These are phyloP conservation scores for Thalassoma bifasciatum DNA, from an alignment of 2,113 vertebrate genomes.

Conservation along the genomic window DNA sequence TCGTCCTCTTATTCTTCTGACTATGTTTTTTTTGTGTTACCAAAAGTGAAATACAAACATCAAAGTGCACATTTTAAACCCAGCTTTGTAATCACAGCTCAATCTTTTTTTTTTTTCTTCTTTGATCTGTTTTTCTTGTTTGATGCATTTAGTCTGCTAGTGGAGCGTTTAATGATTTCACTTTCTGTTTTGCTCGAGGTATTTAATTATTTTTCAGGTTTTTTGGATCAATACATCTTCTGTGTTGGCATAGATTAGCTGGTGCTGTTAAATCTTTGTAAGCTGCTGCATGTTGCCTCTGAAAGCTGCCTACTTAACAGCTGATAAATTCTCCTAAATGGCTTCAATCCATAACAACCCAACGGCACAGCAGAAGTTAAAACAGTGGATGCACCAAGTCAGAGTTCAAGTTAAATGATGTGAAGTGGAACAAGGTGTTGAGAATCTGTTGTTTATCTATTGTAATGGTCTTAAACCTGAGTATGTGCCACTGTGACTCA, in stretches of 20 bases:
- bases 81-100: not conserved
- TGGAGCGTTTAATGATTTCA: constrained; percentile 2
- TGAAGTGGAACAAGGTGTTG: not conserved
- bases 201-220: constrained; percentile 7
- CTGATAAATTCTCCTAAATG: constrained; percentile 19
- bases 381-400: not conserved
- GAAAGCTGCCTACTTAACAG: constrained; percentile 27
- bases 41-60: not conserved
- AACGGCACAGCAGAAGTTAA: constrained; percentile 2
- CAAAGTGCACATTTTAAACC: not conserved
- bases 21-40: not conserved
- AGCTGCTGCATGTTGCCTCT: constrained; percentile 11
- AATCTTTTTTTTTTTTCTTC: not conserved
- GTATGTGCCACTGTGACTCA: constrained; percentile 59
- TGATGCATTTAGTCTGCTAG: not conserved
- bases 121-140: not conserved
- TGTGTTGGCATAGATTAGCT: constrained; percentile 14
- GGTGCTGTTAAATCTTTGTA: not conserved
- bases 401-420: not conserved
- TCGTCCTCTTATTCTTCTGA: no score
- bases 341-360: not conserved
- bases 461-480: constrained; percentile 16
- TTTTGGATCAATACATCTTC: constrained; percentile 17
- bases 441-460: constrained; percentile 51
- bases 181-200: not conserved